These are phyloP conservation scores for Entomobrya proxima DNA, from an alignment of 2,888 invertebrate species.

Conservation along the genomic window DNA sequence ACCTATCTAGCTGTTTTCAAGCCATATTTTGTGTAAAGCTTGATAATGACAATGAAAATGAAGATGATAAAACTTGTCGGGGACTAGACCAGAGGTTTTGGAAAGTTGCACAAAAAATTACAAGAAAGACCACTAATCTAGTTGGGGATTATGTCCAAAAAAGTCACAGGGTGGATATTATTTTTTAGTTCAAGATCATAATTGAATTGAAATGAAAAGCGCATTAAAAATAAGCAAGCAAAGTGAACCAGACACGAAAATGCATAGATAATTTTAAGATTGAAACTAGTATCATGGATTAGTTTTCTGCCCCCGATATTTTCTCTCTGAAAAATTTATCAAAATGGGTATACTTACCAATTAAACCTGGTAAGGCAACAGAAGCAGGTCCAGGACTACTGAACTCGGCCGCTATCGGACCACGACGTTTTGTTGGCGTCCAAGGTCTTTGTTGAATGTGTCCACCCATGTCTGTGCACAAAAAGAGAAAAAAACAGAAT, in stretches of 20 bases:
- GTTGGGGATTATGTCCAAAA: constrained; percentile 45
- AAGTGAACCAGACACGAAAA: too few species aligned
- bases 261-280: too few species aligned
- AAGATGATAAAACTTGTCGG: too few species aligned
- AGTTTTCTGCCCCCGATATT: too few species aligned
- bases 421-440: constrained; percentile 92
- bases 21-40: too few species aligned
- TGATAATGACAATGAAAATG: too few species aligned
- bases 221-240: too few species aligned
- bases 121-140: not conserved
- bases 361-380: constrained; percentile 86
- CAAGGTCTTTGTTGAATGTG: constrained; percentile 86
- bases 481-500: not conserved
- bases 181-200: not conserved
- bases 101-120: not conserved
- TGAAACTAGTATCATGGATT: too few species aligned
- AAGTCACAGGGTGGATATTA: not conserved
- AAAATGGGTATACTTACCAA: constrained; percentile 75
- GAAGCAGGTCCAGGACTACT: constrained; percentile 84
- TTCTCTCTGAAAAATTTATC: too few species aligned
- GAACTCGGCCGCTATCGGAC: constrained; percentile 91
- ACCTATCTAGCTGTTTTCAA: too few species aligned
- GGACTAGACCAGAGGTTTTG: too few species aligned
- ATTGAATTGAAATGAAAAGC: too few species aligned
- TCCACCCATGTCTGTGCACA: constrained; percentile 83